A percentile compares a stretch with the other conserved stretches of the same genome.
phyloP scores from a whole-genome alignment of 2,113 vertebrate genomes.

The Bubo bubo region DNA sequence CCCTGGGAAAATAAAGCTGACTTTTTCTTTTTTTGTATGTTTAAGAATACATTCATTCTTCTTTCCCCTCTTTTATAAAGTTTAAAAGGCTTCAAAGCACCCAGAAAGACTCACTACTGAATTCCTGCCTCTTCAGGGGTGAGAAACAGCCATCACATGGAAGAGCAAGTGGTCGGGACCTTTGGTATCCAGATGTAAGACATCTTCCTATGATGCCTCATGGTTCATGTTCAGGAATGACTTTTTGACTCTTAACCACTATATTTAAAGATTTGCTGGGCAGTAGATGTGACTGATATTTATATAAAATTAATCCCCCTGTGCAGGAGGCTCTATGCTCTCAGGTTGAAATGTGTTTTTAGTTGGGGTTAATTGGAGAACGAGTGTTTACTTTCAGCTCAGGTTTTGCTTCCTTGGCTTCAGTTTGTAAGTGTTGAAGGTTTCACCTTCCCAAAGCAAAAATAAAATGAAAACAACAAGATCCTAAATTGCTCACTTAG shows the following conservation, averaged over 20 bases:
- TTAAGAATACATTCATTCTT: not conserved
- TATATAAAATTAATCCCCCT: not conserved
- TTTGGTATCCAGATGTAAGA: not conserved
- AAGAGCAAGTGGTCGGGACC: not conserved
- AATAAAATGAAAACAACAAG: constrained; percentile 18
- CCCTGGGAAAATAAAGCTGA: not conserved
- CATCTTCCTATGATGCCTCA: not conserved
- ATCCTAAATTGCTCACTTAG: not conserved
- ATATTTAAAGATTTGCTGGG: not conserved
- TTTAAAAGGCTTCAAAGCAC: not conserved
- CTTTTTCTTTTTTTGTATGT: not conserved
- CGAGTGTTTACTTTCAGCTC: not conserved
- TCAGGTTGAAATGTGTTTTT: not conserved
- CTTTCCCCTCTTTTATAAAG: not conserved
- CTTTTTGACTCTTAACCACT: not conserved
- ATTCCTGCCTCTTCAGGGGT: not conserved
- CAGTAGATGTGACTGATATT: not conserved
- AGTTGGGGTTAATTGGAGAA: not conserved
- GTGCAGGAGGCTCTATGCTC: not conserved
- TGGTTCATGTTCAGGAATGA: not conserved
- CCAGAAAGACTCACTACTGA: not conserved
- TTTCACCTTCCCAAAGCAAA: constrained; percentile 36
- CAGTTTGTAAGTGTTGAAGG: not conserved
- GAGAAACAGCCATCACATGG: not conserved
- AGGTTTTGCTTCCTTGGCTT: constrained; percentile 39